Base-by-base conservation (phyloP, 2,888 invertebrate genomes). In the Drosophila neotestacea region DNA sequence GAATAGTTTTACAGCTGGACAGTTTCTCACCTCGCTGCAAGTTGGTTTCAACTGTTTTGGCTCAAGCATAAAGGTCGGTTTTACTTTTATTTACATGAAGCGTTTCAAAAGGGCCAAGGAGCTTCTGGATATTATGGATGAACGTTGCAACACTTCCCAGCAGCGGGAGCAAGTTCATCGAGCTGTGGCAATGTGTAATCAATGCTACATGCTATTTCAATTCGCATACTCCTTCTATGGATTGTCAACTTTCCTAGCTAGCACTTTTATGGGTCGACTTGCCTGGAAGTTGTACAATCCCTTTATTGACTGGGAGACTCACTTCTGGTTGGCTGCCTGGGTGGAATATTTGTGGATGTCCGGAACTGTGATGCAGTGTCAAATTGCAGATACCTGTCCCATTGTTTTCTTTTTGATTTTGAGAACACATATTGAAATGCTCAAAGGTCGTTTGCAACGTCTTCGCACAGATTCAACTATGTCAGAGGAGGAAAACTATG, bases 1-100 rank as follows among this genome's bases (percentile, higher is more conserved):
- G 0, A 73, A 42, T 1, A 58, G 36, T 16, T 88, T 88, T 28
- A 65, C 68, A 11, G 77, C 78, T 0, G 79, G 74, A 1, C 79
- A 87, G 30, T 86, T 89, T 7, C 66, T 90, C 0, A 83, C 88
- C 39, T 88, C 89, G 0, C 44, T 82, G 27, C 70, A 80, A 36
- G 65, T 82, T 42, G 10, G 22, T 4, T 9, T 72, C 6, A 72
- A 81, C 22, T 62, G 62, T 6, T 62, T 66, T 4, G 81, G 81
- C 0, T 55, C 48, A 7, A 64, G 72, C 41, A 0, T 79, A 6
- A 81, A 81, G 48, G 50, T 59, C 11, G 11, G 39, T 2, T 79
- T 46, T n/a, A 71, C 69, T 2, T 81, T 55, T 50, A 50, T 63
- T 1, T 48, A 70, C 6, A 13, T 67, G 11, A 32, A 22, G 27